Evolutionary conservation across 2,888 invertebrate species (phyloP), one percentile per base, ranked within the genome.

Genomic region (Chalcosyrphus nemorum): DNA sequence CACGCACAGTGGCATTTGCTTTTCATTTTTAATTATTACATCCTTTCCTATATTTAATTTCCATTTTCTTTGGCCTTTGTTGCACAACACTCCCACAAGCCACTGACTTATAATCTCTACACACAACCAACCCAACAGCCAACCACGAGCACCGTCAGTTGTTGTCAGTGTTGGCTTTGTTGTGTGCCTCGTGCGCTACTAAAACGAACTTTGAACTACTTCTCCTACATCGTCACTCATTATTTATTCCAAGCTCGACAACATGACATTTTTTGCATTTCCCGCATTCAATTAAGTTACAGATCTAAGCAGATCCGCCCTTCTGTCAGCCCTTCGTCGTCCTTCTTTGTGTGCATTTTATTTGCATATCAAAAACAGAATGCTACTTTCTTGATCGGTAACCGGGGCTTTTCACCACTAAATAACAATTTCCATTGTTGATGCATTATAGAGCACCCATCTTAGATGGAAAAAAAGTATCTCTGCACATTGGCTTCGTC

Each of bases 201-300:
- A 50, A 59, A 68, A 29, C 77, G 70, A 77, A 70, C 77, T 77
- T 77, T 77, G 77, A 77, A 77, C 70, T 70, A 63, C 43, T 70
- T 70, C 47, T 43, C 19, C 35, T 13, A 61, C 61, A 70, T 54
- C 59, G 54, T 70, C 61, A 61, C 63, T 77, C 77, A 70, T 77
- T 77, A 77, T 77, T 77, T 70, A 77, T 77, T 70, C 77, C 68
- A 45, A 77, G 54, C 70, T 41, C 57, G 21, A 57, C 57, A 76
- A 68, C 77, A 70, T 77, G 54, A 63, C 47, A 45, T 61, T 70
- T 61, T 70, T 45, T 63, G 61, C 77, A 77, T 77, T 77, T 77
- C 38, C 77, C 70, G 70, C 70, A 70, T 70, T 70, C 77, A 77
- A 77, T 77, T 77, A 77, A 50, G 57, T 66, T 76, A 68, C 66